Evolutionary conservation across 2,797 vertebrate genomes (phyloP).

Genomic region (Lithobates pipiens): DNA sequence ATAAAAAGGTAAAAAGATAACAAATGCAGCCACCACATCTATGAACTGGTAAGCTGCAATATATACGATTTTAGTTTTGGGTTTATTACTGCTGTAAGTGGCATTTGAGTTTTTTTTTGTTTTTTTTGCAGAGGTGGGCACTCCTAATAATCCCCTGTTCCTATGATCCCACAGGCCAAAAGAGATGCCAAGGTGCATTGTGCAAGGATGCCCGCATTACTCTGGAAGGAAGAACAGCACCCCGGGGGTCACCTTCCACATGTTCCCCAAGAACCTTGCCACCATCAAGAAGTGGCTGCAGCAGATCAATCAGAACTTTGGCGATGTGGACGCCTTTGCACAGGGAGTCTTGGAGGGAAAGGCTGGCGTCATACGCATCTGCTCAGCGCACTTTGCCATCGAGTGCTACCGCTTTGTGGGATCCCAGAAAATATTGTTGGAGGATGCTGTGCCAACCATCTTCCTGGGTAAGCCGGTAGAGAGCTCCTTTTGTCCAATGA

Average conservation of each 20-base stretch:
- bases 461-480: too few species aligned
- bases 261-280: conserved; percentile 29
- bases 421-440: conserved; percentile 9
- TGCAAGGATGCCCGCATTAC: conserved; percentile 14
- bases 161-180: not conserved
- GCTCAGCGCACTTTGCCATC: conserved; percentile 29
- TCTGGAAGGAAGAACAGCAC: conserved; percentile 14
- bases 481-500: too few species aligned
- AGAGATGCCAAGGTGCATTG: conserved; percentile 36
- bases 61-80: too few species aligned
- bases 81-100: too few species aligned
- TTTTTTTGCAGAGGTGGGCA: too few species aligned
- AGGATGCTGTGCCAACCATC: not conserved
- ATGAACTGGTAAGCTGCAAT: too few species aligned
- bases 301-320: conserved; percentile 32
- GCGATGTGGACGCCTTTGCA: conserved; percentile 5
- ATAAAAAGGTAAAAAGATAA: too few species aligned
- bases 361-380: not conserved
- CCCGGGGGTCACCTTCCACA: conserved; percentile 12
- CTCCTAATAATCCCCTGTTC: not conserved
- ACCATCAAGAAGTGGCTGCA: conserved; percentile 29
- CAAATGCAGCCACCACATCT: too few species aligned
- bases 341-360: not conserved
- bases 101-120: too few species aligned
- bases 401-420: conserved; percentile 10